Evolutionary conservation across 2,888 invertebrate species (phyloP).

Genomic region (Leucophora obtusa): DNA sequence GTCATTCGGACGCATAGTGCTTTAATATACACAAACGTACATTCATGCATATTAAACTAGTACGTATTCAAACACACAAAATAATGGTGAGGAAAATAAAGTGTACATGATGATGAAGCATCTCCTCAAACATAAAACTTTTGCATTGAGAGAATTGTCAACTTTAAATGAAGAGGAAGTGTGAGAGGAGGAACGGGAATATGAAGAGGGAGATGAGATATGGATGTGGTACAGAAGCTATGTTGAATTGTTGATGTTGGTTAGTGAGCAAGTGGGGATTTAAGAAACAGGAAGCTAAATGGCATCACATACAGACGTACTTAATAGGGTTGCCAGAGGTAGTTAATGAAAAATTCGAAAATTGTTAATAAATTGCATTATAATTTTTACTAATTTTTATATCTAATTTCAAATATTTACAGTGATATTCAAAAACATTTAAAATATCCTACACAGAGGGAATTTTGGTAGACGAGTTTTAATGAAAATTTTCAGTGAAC

Average conservation of each 20-base stretch:
- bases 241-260: neutral
- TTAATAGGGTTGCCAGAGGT: neutral
- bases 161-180: conserved; percentile 5
- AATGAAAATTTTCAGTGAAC: no score
- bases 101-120: neutral
- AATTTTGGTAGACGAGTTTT: no score
- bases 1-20: conserved; percentile 35
- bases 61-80: neutral
- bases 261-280: conserved; percentile 13
- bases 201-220: neutral
- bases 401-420: no score
- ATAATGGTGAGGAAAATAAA: neutral
- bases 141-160: conserved; percentile 3
- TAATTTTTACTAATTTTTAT: no score
- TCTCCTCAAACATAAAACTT: neutral
- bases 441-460: no score
- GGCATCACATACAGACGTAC: neutral
- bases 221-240: neutral
- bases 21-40: neutral
- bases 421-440: no score
- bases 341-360: no score
- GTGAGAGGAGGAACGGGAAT: no score
- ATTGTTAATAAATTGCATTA: no score
- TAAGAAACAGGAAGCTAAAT: conserved; percentile 31
- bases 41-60: conserved; percentile 8